Percentiles rank a stretch among this genome's conserved stretches.
Evolutionary conservation across 2,888 invertebrate genomes (phyloP).

Genomic region (Ochropacha duplaris): DNA sequence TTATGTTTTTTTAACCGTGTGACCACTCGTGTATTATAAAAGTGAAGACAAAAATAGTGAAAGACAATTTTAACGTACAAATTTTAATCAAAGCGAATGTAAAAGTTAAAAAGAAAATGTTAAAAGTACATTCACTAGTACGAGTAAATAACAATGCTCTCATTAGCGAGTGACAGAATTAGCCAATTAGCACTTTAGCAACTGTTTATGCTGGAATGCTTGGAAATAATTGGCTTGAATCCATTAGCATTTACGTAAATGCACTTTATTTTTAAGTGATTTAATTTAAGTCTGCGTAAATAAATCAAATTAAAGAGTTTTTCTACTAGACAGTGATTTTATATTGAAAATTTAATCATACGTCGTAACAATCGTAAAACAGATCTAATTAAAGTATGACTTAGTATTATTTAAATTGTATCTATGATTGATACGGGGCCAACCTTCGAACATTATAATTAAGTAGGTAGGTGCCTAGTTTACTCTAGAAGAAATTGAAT

Average conservation of each 20-base stretch:
- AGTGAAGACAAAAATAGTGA: too few relatives aligned
- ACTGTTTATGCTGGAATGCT: not conserved
- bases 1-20: too few relatives aligned
- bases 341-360: not conserved
- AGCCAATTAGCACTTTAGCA: conserved; percentile 2
- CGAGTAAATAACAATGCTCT: not conserved
- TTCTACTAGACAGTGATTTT: not conserved
- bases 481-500: too few relatives aligned
- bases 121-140: not conserved
- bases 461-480: too few relatives aligned
- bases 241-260: not conserved
- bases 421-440: too few relatives aligned
- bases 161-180: not conserved
- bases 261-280: not conserved
- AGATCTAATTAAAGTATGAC: too few relatives aligned
- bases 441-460: too few relatives aligned
- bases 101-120: not conserved
- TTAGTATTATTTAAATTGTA: too few relatives aligned
- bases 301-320: not conserved
- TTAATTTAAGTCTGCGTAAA: not conserved
- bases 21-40: too few relatives aligned
- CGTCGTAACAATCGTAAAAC: too few relatives aligned
- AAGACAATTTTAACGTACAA: too few relatives aligned
- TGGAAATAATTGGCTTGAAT: conserved; percentile 5
- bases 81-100: not conserved